These are phyloP conservation scores for Dryobota labecula DNA, from an alignment of 2,888 invertebrate species.

Conservation along the genomic window DNA sequence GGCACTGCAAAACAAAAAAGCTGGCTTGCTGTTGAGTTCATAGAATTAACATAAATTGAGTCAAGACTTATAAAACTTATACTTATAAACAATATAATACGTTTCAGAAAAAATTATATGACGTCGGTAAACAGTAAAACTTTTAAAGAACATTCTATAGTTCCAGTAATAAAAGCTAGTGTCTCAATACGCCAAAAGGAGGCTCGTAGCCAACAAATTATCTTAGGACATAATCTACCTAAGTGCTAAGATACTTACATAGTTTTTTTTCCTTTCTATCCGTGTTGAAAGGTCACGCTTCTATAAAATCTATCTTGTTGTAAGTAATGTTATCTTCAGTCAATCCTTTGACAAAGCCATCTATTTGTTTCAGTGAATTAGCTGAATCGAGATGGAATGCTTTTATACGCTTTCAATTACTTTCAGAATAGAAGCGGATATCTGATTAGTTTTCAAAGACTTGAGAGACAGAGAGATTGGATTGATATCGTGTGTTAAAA, in stretches of 20 bases:
- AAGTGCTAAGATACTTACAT: not conserved
- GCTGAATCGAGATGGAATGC: not conserved
- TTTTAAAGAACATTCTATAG: too few species aligned
- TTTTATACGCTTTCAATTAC: slow-evolving; percentile 43
- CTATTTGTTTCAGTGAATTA: slow-evolving; percentile 16
- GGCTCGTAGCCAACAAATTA: not conserved
- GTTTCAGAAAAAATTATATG: too few species aligned
- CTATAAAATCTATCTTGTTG: not conserved
- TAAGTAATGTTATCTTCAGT: slow-evolving; percentile 2
- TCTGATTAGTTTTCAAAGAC: slow-evolving; percentile 39
- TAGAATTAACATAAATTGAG: too few species aligned
- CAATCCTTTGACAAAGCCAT: slow-evolving; percentile 7
- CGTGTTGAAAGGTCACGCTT: not conserved
- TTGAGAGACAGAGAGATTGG: slow-evolving; percentile 32
- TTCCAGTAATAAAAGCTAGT: not conserved
- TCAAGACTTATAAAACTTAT: too few species aligned
- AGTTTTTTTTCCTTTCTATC: not conserved
- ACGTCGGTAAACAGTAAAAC: too few species aligned
- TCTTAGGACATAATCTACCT: not conserved
- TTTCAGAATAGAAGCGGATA: slow-evolving; percentile 26
- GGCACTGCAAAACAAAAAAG: too few species aligned
- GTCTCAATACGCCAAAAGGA: not conserved
- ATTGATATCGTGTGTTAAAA: slow-evolving; percentile 27
- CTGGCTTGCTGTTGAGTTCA: too few species aligned
- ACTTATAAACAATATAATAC: too few species aligned